phyloP scores from a whole-genome alignment of 2,888 invertebrate species.

The Spodoptera exigua region DNA sequence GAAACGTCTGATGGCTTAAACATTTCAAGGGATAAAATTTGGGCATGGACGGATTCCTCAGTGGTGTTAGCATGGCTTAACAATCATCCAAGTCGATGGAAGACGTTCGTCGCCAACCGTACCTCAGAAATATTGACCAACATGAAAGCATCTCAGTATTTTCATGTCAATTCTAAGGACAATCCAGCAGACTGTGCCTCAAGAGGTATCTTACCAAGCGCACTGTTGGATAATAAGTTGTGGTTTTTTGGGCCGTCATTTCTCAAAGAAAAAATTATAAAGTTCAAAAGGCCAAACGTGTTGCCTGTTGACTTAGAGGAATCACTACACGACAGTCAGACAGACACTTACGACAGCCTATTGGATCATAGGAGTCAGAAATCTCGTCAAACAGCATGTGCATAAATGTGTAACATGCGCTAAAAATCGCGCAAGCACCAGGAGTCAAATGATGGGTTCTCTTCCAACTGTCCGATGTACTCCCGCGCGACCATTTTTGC shows the following conservation, averaged over 20 bases:
- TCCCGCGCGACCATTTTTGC: neutral
- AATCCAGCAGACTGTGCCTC: conserved; percentile 8
- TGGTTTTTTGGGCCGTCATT: neutral
- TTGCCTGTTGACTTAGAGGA: conserved; percentile 5
- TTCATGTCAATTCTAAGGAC: neutral
- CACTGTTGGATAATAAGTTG: neutral
- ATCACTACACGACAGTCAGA: neutral
- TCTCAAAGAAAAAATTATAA: neutral
- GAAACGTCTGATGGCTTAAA: neutral
- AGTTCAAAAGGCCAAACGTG: conserved; percentile 4
- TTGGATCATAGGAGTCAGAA: neutral
- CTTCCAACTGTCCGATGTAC: neutral
- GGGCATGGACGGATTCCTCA: neutral
- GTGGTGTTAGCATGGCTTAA: conserved; percentile 4
- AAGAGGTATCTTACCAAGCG: conserved; percentile 17
- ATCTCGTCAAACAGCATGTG: neutral
- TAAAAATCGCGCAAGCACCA: neutral
- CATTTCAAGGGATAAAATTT: neutral
- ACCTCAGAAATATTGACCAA: neutral
- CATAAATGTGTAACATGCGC: neutral
- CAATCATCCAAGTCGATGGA: conserved; percentile 11
- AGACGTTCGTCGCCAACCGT: conserved; percentile 1
- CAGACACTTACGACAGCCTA: neutral
- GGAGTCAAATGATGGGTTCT: neutral
- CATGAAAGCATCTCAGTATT: neutral